phyloP scores from a whole-genome alignment of 1,140 invertebrate genomes.

The Drosophila elegans region DNA sequence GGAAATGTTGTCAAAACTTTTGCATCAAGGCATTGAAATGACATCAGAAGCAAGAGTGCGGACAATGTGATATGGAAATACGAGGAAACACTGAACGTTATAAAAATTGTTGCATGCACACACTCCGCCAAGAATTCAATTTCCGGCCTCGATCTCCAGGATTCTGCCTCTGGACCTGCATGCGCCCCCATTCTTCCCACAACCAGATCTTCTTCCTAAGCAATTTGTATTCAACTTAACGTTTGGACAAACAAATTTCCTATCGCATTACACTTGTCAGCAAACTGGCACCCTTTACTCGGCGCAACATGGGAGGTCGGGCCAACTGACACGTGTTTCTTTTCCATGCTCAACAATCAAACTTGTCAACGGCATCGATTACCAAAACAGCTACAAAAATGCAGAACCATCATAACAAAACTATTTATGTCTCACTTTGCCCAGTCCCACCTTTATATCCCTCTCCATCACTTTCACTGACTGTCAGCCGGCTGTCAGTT shows the following conservation, averaged over 20 bases:
- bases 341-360: conserved; percentile 5
- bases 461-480: not conserved
- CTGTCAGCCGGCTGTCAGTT: conserved; percentile 64
- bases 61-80: conserved; percentile 27
- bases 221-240: conserved; percentile 11
- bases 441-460: not conserved
- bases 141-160: conserved; percentile 53
- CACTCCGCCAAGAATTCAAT: conserved; percentile 49
- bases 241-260: conserved; percentile 44
- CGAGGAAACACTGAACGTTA: conserved; percentile 10
- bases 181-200: not conserved
- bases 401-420: conserved; percentile 38
- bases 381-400: conserved; percentile 27
- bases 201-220: not conserved
- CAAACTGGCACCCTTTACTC: conserved; percentile 13
- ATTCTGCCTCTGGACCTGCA: conserved; percentile 11
- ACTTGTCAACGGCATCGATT: conserved; percentile 69
- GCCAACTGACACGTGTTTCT: conserved; percentile 14
- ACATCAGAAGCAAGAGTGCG: conserved; percentile 18
- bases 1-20: conserved; percentile 80
- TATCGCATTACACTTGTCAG: conserved; percentile 57
- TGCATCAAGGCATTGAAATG: conserved; percentile 39
- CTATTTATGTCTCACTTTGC: conserved; percentile 35
- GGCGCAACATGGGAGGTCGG: conserved; percentile 49
- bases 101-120: conserved; percentile 43